Evolutionary conservation across 92 coral and sea anemone genomes (phyloP).

Genomic region (Pocillopora meandrina): DNA sequence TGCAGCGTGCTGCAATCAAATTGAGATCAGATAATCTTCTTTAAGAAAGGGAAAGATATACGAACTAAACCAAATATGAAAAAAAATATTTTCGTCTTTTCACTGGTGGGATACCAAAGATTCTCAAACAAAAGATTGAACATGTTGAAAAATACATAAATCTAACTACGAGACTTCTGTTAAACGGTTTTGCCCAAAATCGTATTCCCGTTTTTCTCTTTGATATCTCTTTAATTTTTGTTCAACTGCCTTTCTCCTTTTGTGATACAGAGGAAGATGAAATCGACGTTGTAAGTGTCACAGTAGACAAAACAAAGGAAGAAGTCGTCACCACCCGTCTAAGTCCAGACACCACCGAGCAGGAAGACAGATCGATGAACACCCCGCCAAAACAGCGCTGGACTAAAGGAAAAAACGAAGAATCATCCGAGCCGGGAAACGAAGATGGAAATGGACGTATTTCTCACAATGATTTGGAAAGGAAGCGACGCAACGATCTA

Average conservation of each 20-base stretch:
- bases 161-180: too few relatives aligned
- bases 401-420: slow-evolving; percentile 21
- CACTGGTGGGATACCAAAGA: too few relatives aligned
- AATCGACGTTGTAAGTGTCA: slow-evolving; percentile 75
- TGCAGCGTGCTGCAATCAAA: too few relatives aligned
- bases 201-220: too few relatives aligned
- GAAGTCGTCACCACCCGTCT: background rate
- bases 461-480: slow-evolving; percentile 81
- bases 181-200: too few relatives aligned
- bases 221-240: background rate
- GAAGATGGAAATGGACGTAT: slow-evolving; percentile 59
- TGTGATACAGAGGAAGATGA: slow-evolving; percentile 70
- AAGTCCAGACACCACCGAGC: slow-evolving; percentile 15
- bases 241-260: background rate
- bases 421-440: slow-evolving; percentile 49
- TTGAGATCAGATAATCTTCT: too few relatives aligned
- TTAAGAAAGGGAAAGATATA: too few relatives aligned
- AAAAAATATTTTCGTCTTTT: too few relatives aligned
- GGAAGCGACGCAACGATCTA: slow-evolving; percentile 79
- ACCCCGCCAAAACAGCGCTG: slow-evolving; percentile 28
- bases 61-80: too few relatives aligned
- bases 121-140: too few relatives aligned
- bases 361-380: slow-evolving; percentile 1
- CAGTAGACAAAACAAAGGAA: slow-evolving; percentile 19
- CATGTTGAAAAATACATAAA: too few relatives aligned